Conservation (phyloP, 2,888 invertebrate species). For the Miltochrista miniata region DNA sequence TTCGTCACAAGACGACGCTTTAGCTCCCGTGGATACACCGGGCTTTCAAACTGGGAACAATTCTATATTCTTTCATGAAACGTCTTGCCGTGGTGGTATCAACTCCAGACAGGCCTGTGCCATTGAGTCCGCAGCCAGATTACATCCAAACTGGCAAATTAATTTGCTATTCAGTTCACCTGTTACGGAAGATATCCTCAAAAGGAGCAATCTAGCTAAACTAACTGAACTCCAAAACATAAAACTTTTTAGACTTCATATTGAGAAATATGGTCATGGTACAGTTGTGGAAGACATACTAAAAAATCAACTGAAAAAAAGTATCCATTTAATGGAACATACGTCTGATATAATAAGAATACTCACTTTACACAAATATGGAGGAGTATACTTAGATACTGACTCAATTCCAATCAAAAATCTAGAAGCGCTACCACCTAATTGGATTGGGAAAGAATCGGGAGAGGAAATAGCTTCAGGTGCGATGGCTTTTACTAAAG, state of each 20-base stretch:
- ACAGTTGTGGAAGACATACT: constrained; percentile 14
- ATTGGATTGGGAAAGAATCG: constrained; percentile 85
- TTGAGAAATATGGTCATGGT: constrained; percentile 7
- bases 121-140: constrained; percentile 26
- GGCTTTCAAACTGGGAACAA: background rate
- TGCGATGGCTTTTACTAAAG: constrained; percentile 46
- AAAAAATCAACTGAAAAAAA: constrained; percentile 5
- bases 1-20: background rate
- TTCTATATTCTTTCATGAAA: constrained; percentile 23
- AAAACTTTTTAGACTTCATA: constrained; percentile 3
- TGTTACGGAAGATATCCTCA: background rate
- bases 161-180: constrained; percentile 6
- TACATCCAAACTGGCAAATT: constrained; percentile 12
- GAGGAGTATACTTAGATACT: constrained; percentile 88
- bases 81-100: constrained; percentile 19
- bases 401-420: constrained; percentile 86
- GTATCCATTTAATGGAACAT: constrained; percentile 60
- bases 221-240: background rate
- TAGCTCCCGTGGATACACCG: background rate
- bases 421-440: constrained; percentile 71
- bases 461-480: constrained; percentile 48
- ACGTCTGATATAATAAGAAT: constrained; percentile 85
- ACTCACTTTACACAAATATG: constrained; percentile 87
- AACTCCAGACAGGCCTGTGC: constrained; percentile 21
- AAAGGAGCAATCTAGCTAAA: background rate